These are phyloP conservation scores for Phrynosoma blainvillii DNA, from an alignment of 2,113 vertebrate species.

Conservation along the genomic window DNA sequence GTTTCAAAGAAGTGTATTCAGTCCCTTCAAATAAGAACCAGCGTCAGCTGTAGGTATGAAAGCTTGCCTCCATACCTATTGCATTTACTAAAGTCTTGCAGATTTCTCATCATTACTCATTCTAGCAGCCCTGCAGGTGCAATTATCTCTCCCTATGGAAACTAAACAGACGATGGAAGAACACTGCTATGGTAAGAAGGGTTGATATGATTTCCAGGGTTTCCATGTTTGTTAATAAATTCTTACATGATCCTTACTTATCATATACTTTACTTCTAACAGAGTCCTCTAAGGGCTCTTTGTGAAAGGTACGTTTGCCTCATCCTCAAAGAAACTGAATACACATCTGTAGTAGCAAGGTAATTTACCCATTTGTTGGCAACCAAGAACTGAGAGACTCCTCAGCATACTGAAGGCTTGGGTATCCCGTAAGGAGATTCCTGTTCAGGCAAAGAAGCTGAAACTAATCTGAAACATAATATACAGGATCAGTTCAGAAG, in stretches of 20 bases:
- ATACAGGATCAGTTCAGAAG: background rate
- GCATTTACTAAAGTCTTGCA: background rate
- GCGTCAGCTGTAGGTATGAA: background rate
- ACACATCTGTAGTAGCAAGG: background rate
- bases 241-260: background rate
- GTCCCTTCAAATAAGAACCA: background rate
- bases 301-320: background rate
- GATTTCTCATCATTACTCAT: no score
- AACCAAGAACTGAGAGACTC: background rate
- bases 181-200: background rate
- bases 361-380: background rate
- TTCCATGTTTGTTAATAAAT: background rate
- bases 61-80: background rate
- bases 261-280: background rate
- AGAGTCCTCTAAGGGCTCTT: background rate
- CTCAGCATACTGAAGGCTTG: background rate
- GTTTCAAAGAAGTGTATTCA: background rate
- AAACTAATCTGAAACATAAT: background rate
- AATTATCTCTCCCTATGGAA: background rate
- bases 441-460: background rate
- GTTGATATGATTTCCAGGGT: background rate
- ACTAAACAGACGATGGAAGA: background rate
- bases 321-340: background rate
- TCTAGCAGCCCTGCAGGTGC: background rate
- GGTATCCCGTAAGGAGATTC: background rate